Percentiles rank a stretch among this genome's conserved stretches.
phyloP scores from a whole-genome alignment of 2,888 invertebrate genomes.

The Hanleya hanleyi region DNA sequence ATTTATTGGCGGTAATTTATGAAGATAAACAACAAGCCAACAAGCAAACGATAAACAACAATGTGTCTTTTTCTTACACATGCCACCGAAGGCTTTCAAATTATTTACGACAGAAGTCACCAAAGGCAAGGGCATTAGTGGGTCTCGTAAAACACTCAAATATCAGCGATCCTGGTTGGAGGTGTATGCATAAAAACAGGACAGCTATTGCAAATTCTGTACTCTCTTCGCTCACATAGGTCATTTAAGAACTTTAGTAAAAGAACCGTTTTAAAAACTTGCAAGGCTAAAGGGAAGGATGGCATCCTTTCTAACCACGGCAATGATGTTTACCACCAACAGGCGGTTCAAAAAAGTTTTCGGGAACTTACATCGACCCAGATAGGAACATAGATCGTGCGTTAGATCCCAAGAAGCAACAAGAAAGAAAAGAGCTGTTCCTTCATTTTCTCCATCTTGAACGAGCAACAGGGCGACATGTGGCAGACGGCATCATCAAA shows the following conservation, averaged over 20 bases:
- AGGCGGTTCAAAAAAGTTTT: background rate
- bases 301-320: background rate
- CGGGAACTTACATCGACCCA: background rate
- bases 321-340: background rate
- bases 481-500: conserved; percentile 11
- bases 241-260: background rate
- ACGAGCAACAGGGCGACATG: conserved; percentile 19
- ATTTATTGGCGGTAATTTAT: too few species aligned
- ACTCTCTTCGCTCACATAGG: background rate
- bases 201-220: background rate
- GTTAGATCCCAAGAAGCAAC: background rate
- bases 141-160: too few species aligned
- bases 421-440: conserved; percentile 18
- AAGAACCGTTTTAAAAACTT: background rate
- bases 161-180: too few species aligned
- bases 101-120: too few species aligned
- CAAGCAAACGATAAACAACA: too few species aligned
- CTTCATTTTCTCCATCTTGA: conserved; percentile 19
- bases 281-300: background rate
- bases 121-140: too few species aligned
- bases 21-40: too few species aligned
- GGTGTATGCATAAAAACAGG: background rate
- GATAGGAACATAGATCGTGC: background rate
- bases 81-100: too few species aligned
- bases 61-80: too few species aligned